Evolutionary conservation across 2,797 vertebrate species (phyloP).

Genomic region (Bucorvus abyssinicus): DNA sequence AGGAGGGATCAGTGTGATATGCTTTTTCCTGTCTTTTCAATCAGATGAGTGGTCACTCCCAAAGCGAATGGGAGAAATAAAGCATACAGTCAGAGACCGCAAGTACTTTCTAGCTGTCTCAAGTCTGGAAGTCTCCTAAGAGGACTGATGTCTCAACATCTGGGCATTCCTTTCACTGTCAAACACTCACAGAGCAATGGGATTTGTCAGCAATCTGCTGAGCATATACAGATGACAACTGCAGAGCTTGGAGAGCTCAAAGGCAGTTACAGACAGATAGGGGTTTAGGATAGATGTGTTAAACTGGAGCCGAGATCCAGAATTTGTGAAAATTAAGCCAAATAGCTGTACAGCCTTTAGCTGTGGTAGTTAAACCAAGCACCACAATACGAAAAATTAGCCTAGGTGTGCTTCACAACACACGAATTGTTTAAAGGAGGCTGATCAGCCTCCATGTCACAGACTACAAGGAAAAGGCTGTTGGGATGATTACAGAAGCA

Average conservation of each 20-base stretch:
- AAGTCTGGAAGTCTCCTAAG: not conserved
- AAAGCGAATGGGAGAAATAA: not conserved
- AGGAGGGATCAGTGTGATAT: not conserved
- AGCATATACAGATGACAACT: constrained; percentile 41
- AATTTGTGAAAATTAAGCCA: not conserved
- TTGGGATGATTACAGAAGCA: not conserved
- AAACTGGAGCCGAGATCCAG: not conserved
- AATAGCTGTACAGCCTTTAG: not conserved
- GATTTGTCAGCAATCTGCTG: constrained; percentile 52
- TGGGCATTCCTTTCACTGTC: constrained; percentile 29
- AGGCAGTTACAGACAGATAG: not conserved
- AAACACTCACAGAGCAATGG: constrained; percentile 16
- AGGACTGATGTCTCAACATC: constrained; percentile 19
- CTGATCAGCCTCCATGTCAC: not conserved
- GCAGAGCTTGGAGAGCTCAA: not conserved
- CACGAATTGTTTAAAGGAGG: not conserved
- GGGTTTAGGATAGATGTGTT: not conserved
- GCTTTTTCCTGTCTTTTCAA: not conserved
- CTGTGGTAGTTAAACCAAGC: not conserved
- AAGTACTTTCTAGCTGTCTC: constrained; percentile 14
- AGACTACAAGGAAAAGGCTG: not conserved
- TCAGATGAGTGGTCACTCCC: not conserved
- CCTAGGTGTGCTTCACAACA: not conserved
- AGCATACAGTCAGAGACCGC: not conserved
- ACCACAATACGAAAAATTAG: not conserved